Percentiles rank a stretch among this genome's conserved stretches.
These are phyloP conservation scores for Ceyx cyanopectus DNA, from an alignment of 2,113 vertebrate genomes.

Conservation along the genomic window DNA sequence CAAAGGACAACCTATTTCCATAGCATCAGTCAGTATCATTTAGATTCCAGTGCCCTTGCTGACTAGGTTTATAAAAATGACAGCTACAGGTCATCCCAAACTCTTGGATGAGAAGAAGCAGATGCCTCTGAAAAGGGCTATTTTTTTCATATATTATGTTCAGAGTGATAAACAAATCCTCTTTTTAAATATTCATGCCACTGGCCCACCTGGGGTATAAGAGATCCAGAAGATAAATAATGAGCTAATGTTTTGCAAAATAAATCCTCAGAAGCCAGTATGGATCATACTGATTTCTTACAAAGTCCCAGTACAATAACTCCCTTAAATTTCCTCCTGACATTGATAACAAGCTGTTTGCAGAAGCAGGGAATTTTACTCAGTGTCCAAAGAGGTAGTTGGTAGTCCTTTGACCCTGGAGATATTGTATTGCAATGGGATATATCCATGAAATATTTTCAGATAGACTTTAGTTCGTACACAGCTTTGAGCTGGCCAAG, in stretches of 20 bases:
- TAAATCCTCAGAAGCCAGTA: not conserved
- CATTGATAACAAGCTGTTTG: not conserved
- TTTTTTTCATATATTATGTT: not conserved
- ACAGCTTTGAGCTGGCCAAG: not conserved
- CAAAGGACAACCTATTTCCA: constrained; percentile 18
- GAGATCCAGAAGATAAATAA: constrained; percentile 42
- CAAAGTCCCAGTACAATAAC: not conserved
- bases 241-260: constrained; percentile 12
- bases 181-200: constrained; percentile 32
- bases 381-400: accelerated
- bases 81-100: not conserved
- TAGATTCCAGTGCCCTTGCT: constrained; percentile 14
- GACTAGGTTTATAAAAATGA: constrained; percentile 36
- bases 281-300: not conserved
- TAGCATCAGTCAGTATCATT: not conserved
- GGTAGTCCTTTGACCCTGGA: not conserved
- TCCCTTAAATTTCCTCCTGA: not conserved
- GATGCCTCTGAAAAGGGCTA: not conserved
- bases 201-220: not conserved
- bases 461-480: not conserved
- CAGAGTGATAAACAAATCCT: not conserved
- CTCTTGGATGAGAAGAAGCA: not conserved
- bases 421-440: not conserved
- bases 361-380: not conserved
- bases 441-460: not conserved